Conservation (phyloP, 2,888 invertebrate species). For the Muschampia plurimacula region DNA sequence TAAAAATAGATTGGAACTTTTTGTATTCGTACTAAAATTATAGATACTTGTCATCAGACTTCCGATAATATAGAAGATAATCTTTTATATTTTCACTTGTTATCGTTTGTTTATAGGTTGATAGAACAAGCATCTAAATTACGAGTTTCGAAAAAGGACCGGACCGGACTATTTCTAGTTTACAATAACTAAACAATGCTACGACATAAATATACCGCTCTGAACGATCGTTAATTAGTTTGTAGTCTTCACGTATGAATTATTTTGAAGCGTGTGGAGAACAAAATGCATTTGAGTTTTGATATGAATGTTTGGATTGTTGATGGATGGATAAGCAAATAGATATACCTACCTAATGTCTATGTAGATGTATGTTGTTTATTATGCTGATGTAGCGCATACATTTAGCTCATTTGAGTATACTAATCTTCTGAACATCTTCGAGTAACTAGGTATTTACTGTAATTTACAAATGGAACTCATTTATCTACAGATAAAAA, state of each 20-base stretch:
- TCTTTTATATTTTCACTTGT: no score
- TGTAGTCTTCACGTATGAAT: constrained; percentile 31
- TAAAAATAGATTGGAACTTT: no score
- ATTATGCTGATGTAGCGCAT: constrained; percentile 12
- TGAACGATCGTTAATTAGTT: constrained; percentile 68
- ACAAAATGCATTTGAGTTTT: constrained; percentile 24
- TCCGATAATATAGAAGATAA: no score
- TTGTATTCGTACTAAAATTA: no score
- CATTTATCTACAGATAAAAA: no score
- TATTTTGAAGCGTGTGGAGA: constrained; percentile 26
- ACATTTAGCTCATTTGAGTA: constrained; percentile 22
- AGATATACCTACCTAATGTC: constrained; percentile 11
- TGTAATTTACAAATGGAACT: not conserved
- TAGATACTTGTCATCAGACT: no score
- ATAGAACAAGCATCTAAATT: constrained; percentile 16
- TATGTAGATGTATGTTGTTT: constrained; percentile 23
- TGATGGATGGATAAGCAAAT: constrained; percentile 29
- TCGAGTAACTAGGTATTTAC: not conserved
- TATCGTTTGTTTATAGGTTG: no score
- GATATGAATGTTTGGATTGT: constrained; percentile 24
- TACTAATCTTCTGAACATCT: not conserved
- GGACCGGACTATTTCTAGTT: constrained; percentile 62
- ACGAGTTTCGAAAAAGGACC: constrained; percentile 52
- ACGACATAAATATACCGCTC: constrained; percentile 58
- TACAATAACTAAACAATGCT: constrained; percentile 59